These are phyloP conservation scores for Drosophila ezoana DNA, from an alignment of 2,888 invertebrate species.

Conservation along the genomic window DNA sequence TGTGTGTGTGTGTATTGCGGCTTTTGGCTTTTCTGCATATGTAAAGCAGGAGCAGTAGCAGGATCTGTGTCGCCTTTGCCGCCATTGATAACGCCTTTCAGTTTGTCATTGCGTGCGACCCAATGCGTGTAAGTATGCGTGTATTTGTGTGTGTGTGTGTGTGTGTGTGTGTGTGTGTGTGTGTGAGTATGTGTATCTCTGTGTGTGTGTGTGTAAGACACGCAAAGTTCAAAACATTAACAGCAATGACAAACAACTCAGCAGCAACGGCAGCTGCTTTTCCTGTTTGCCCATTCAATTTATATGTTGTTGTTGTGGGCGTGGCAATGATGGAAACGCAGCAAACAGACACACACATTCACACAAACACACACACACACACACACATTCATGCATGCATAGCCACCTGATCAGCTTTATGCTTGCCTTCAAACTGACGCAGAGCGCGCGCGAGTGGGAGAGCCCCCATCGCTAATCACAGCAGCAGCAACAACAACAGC, in stretches of 20 bases:
- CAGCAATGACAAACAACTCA: constrained; percentile 65
- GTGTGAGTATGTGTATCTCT: neutral
- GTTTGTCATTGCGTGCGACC: constrained; percentile 41
- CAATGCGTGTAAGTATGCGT: constrained; percentile 6
- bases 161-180: constrained; percentile 10
- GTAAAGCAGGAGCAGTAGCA: constrained; percentile 32
- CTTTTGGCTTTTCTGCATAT: constrained; percentile 33
- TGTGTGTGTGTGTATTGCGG: constrained; percentile 10
- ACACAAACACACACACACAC: constrained; percentile 15
- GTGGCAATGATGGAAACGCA: constrained; percentile 40
- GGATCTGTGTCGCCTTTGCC: constrained; percentile 59
- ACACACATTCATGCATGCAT: constrained; percentile 2
- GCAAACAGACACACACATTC: neutral
- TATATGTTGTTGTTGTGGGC: constrained; percentile 33
- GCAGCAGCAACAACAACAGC: constrained; percentile 4
- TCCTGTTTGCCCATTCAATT: constrained; percentile 43
- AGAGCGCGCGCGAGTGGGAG: neutral
- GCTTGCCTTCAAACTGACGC: constrained; percentile 3
- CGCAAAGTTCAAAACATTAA: constrained; percentile 69
- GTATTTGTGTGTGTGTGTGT: constrained; percentile 11
- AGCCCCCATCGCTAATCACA: neutral
- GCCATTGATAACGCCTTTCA: constrained; percentile 52
- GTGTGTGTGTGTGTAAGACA: constrained; percentile 40
- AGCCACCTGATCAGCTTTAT: constrained; percentile 40
- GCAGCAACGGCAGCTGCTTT: constrained; percentile 39